A percentile compares a stretch with the other conserved stretches of the same genome.
phyloP scores from a whole-genome alignment of 2,113 vertebrate genomes.

The Dasypus novemcinctus region DNA sequence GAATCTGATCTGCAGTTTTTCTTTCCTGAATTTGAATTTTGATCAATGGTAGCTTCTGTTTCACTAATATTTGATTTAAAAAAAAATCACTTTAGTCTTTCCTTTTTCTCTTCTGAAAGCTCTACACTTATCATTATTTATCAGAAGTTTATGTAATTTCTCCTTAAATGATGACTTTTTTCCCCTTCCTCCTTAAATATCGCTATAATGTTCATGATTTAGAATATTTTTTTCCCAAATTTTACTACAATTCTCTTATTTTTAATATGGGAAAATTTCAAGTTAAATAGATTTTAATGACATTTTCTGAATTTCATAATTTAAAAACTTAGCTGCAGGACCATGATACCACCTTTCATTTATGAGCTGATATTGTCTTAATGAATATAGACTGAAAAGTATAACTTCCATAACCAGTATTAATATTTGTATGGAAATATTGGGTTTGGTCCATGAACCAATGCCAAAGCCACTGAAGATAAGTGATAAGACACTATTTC shows the following conservation, averaged over 20 bases:
- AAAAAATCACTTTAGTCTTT: background rate
- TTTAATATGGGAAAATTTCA: background rate
- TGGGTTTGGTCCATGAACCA: background rate
- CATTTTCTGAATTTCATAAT: constrained; percentile 10
- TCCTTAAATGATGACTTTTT: background rate
- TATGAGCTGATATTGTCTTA: background rate
- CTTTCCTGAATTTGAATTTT: background rate
- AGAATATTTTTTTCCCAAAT: background rate
- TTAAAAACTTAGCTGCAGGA: background rate
- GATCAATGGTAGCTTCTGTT: background rate
- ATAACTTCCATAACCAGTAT: background rate
- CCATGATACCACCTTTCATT: background rate
- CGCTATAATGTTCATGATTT: background rate
- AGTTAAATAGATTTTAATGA: background rate
- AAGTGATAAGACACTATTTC: background rate
- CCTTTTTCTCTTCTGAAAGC: background rate
- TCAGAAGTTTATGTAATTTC: background rate
- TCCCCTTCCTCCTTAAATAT: background rate
- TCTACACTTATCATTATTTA: background rate
- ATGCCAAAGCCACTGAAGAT: background rate
- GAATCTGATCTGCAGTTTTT: background rate
- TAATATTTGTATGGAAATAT: background rate
- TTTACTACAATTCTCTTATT: background rate
- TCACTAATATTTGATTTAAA: background rate
- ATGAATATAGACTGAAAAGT: background rate